A percentile compares a stretch with the other conserved stretches of the same genome.
Evolutionary conservation across 2,888 invertebrate species (phyloP).

Genomic region (Mesoligia furuncula): DNA sequence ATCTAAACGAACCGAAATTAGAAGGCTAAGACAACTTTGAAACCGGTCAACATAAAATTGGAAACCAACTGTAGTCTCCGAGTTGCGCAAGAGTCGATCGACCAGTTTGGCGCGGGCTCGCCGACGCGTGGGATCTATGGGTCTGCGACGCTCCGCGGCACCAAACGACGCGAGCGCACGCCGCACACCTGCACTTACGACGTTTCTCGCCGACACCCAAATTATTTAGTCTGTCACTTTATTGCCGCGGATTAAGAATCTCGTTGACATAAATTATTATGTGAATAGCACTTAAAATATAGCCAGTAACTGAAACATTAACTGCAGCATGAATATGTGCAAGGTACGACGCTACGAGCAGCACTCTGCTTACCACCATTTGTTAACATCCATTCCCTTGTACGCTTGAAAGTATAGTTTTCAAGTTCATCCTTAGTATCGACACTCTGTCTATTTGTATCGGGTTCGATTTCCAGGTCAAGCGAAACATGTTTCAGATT

Average conservation of each 20-base stretch:
- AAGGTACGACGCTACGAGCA: slow-evolving; percentile 11
- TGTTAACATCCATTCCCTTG: slow-evolving; percentile 21
- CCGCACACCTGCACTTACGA: slow-evolving; percentile 70
- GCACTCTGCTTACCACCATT: slow-evolving; percentile 2
- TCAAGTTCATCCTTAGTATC: slow-evolving; percentile 20
- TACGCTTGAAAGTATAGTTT: slow-evolving; percentile 6
- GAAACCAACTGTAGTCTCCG: slow-evolving; percentile 89
- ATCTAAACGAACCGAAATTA: slow-evolving; percentile 90
- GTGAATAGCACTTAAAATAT: slow-evolving; percentile 76
- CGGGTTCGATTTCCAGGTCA: slow-evolving; percentile 62
- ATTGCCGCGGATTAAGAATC: slow-evolving; percentile 85
- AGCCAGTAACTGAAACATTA: slow-evolving; percentile 72
- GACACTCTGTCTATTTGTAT: slow-evolving; percentile 39
- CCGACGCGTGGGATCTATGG: slow-evolving; percentile 86
- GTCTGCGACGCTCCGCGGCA: slow-evolving; percentile 46
- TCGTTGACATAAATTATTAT: slow-evolving; percentile 85
- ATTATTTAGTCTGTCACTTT: slow-evolving; percentile 84
- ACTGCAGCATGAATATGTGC: slow-evolving; percentile 56
- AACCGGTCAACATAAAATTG: slow-evolving; percentile 91
- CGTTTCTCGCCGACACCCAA: slow-evolving; percentile 70
- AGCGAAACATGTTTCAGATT: slow-evolving; percentile 65
- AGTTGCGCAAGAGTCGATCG: slow-evolving; percentile 88
- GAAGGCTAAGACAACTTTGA: slow-evolving; percentile 89
- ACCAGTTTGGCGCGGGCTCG: slow-evolving; percentile 85
- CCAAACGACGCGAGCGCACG: slow-evolving; percentile 56